These are phyloP conservation scores for Pteronotus mesoamericanus DNA, from an alignment of 2,797 vertebrate genomes.

Conservation along the genomic window DNA sequence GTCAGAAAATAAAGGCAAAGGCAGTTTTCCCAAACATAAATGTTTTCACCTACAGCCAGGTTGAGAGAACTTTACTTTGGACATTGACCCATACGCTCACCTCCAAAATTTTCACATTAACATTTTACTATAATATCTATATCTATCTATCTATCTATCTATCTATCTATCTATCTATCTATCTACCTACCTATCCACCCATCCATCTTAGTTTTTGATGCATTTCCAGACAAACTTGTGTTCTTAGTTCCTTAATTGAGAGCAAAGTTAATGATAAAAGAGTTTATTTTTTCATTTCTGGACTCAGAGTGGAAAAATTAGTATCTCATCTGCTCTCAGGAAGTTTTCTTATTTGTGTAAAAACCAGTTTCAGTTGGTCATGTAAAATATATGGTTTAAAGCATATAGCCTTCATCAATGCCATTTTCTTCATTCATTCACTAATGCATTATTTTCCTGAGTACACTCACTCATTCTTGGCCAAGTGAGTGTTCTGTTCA, in stretches of 20 bases:
- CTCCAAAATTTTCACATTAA: background rate
- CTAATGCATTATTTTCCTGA: slow-evolving; percentile 35
- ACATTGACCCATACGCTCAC: background rate
- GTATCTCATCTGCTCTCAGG: background rate
- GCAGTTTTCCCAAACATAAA: background rate
- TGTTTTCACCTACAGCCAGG: background rate
- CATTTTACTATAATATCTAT: background rate
- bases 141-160: background rate
- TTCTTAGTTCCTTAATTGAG: slow-evolving; percentile 40
- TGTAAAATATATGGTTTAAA: slow-evolving; percentile 19
- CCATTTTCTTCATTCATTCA: background rate
- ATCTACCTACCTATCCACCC: too few relatives aligned
- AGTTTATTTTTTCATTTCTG: background rate
- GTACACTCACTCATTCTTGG: background rate
- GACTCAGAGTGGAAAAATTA: background rate
- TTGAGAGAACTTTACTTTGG: background rate
- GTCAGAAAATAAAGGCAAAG: background rate
- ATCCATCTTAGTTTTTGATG: background rate
- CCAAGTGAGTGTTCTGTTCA: background rate
- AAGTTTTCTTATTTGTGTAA: slow-evolving; percentile 37
- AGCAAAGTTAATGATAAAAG: slow-evolving; percentile 6
- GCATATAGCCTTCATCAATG: background rate
- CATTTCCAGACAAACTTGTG: background rate
- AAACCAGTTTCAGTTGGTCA: slow-evolving; percentile 7
- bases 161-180: background rate